A percentile compares a stretch with the other conserved stretches of the same genome.
These are phyloP conservation scores for Xenus cinereus DNA, from an alignment of 2,113 vertebrate species.

Conservation along the genomic window DNA sequence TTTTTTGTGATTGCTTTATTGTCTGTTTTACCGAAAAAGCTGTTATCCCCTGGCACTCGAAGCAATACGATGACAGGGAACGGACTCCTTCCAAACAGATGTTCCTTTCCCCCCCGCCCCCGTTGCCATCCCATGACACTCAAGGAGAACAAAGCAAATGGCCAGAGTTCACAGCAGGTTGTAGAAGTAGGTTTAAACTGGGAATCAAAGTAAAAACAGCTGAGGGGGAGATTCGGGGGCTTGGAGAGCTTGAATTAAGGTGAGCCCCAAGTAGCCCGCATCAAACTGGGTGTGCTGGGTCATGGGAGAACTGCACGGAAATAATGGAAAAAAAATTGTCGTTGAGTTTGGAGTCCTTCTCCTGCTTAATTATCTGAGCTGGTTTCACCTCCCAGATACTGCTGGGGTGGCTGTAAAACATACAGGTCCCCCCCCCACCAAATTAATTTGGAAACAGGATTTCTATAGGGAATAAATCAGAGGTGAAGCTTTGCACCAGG, in stretches of 20 bases:
- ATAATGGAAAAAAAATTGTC: background rate
- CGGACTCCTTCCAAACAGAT: background rate
- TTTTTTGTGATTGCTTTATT: background rate
- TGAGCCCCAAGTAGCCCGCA: accelerated
- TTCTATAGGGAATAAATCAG: background rate
- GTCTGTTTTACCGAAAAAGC: background rate
- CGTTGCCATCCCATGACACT: background rate
- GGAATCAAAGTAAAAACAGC: background rate
- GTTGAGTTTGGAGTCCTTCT: background rate
- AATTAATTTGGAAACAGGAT: background rate
- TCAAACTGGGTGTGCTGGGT: background rate
- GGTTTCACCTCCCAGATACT: background rate
- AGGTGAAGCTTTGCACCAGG: background rate
- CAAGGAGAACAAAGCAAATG: background rate
- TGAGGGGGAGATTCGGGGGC: background rate
- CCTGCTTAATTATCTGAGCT: background rate
- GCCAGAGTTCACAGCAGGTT: background rate
- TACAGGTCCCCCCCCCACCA: background rate
- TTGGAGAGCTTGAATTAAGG: background rate
- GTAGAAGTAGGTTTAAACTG: background rate
- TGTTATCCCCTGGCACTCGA: background rate
- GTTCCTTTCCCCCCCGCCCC: background rate
- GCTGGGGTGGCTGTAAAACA: background rate
- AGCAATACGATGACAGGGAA: background rate
- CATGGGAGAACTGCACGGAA: background rate